Evolutionary conservation across 1,140 invertebrate genomes (phyloP).

Genomic region (Ips typographus): DNA sequence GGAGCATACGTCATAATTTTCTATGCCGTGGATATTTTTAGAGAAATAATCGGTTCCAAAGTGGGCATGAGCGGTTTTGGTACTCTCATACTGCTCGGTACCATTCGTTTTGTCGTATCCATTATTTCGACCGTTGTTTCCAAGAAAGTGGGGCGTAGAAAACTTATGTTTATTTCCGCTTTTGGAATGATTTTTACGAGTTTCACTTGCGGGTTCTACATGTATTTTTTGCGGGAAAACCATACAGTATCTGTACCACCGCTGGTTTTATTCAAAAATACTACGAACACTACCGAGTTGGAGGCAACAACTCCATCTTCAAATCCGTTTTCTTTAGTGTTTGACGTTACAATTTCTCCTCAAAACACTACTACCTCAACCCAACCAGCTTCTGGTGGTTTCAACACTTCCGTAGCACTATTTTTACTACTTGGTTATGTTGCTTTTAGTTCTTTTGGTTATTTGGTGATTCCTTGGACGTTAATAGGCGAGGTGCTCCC

Average conservation of each 20-base stretch:
- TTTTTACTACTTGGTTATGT: slow-evolving; percentile 57
- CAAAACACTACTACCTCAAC: background rate
- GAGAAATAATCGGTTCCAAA: slow-evolving; percentile 54
- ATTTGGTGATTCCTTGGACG: slow-evolving; percentile 66
- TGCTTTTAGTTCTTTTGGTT: slow-evolving; percentile 58
- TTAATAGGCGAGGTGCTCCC: slow-evolving; percentile 58
- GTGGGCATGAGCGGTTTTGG: slow-evolving; percentile 53
- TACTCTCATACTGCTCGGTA: slow-evolving; percentile 56
- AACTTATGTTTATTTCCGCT: slow-evolving; percentile 57
- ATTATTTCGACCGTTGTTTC: slow-evolving; percentile 54
- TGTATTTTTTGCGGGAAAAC: slow-evolving; percentile 43
- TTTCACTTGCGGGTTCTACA: slow-evolving; percentile 55
- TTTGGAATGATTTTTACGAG: slow-evolving; percentile 60
- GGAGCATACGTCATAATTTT: slow-evolving; percentile 69
- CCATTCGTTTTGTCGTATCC: slow-evolving; percentile 57
- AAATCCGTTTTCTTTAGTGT: background rate
- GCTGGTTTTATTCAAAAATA: background rate
- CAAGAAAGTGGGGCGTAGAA: slow-evolving; percentile 57
- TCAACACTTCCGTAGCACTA: slow-evolving; percentile 42
- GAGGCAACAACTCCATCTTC: background rate
- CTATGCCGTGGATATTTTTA: slow-evolving; percentile 64
- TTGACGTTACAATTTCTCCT: background rate
- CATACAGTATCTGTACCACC: background rate
- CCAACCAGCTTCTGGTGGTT: background rate
- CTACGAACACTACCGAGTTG: background rate